These are phyloP conservation scores for Ibycter americanus DNA, from an alignment of 2,797 vertebrate genomes.

Conservation along the genomic window DNA sequence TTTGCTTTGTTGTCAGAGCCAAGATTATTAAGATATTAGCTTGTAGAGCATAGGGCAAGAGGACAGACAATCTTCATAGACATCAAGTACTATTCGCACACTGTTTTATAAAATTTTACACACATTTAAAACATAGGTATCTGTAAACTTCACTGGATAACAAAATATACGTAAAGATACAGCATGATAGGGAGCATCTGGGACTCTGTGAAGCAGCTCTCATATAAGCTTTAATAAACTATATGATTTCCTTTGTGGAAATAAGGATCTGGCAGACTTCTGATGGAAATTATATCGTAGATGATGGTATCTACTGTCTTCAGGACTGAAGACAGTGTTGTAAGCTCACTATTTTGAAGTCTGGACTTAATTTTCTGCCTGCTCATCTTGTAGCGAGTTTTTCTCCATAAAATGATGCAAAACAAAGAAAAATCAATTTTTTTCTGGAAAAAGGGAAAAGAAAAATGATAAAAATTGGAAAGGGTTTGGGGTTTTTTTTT, in stretches of 20 bases:
- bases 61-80: not conserved
- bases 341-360: not conserved
- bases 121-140: not conserved
- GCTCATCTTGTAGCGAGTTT: not conserved
- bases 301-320: not conserved
- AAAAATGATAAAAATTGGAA: not conserved
- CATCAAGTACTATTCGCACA: not conserved
- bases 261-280: not conserved
- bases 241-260: not conserved
- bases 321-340: not conserved
- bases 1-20: constrained; percentile 34
- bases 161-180: not conserved
- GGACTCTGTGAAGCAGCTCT: not conserved
- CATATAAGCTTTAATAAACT: not conserved
- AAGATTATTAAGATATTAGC: constrained; percentile 10
- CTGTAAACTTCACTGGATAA: not conserved
- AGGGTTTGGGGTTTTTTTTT: not conserved
- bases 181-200: not conserved
- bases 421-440: not conserved
- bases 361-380: not conserved
- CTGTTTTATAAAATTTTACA: not conserved
- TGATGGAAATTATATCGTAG: not conserved
- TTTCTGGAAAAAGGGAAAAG: not conserved
- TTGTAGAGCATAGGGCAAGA: not conserved
- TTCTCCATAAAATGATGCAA: not conserved